Percentiles rank a stretch among this genome's conserved stretches.
Conservation (phyloP, 2,888 invertebrate species). For the Peribatodes rhomboidaria region DNA sequence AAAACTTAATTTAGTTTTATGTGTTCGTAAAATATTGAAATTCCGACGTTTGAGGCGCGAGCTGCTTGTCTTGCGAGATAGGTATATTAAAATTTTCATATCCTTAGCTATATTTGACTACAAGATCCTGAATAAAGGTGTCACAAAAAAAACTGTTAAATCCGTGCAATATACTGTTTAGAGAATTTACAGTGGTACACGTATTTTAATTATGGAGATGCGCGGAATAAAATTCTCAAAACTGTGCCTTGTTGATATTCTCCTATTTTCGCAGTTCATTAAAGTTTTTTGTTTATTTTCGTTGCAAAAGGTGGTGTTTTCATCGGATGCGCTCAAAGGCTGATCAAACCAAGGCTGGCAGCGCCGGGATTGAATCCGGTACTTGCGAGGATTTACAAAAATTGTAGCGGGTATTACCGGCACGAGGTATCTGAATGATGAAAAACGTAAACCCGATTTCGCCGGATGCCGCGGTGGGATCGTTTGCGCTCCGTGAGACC, state of each 20-base stretch:
- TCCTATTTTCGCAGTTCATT: conserved; percentile 51
- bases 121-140: conserved; percentile 52
- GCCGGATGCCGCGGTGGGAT: conserved; percentile 39
- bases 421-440: conserved; percentile 50
- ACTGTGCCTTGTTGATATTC: conserved; percentile 9
- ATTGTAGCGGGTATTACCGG: conserved; percentile 60
- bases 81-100: conserved; percentile 78
- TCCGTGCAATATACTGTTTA: conserved; percentile 37
- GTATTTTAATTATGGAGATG: conserved; percentile 52
- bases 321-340: conserved; percentile 66
- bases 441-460: conserved; percentile 51
- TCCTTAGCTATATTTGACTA: conserved; percentile 58
- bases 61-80: conserved; percentile 67
- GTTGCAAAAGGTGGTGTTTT: conserved; percentile 50
- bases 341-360: conserved; percentile 49
- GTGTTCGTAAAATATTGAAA: conserved; percentile 79
- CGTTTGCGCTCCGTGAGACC: conserved; percentile 35
- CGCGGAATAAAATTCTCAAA: conserved; percentile 36
- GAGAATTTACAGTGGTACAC: conserved; percentile 32
- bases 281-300: conserved; percentile 53
- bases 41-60: conserved; percentile 63
- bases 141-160: conserved; percentile 46
- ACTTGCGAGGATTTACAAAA: conserved; percentile 71
- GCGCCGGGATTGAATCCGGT: conserved; percentile 60
- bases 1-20: conserved; percentile 75